A percentile compares a stretch with the other conserved stretches of the same genome.
Evolutionary conservation across 2,113 vertebrate genomes (phyloP).

Genomic region (Forbesichthys agassizii): DNA sequence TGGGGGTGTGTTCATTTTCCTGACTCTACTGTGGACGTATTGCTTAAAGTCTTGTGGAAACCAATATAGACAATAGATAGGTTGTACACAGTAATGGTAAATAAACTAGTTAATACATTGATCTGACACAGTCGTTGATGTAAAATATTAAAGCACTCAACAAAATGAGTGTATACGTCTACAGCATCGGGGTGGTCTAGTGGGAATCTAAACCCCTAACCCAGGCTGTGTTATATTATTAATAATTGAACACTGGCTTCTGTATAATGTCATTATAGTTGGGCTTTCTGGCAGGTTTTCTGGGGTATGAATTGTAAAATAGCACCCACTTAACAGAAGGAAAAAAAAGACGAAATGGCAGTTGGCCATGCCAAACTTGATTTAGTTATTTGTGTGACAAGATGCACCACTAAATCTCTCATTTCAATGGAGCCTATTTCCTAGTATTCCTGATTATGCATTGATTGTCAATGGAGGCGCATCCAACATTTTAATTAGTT

Average conservation of each 20-base stretch:
- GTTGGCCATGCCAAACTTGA: neutral
- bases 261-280: neutral
- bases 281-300: neutral
- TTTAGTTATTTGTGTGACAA: constrained; percentile 27
- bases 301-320: neutral
- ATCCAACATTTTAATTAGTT: constrained; percentile 65
- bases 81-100: neutral
- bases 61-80: neutral
- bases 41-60: neutral
- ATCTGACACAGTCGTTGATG: no score
- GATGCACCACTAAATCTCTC: constrained; percentile 24
- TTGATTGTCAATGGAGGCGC: constrained; percentile 37
- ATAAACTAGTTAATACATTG: no score
- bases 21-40: neutral
- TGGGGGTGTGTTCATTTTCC: constrained; percentile 16
- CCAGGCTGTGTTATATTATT: neutral
- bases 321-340: neutral
- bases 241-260: neutral
- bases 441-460: constrained; percentile 30
- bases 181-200: no score
- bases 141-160: no score
- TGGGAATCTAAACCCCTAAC: no score
- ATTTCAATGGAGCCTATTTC: constrained; percentile 24
- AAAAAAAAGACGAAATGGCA: neutral
- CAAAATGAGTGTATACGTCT: no score